phyloP scores from a whole-genome alignment of 1,140 invertebrate genomes.

The Caenorhabditis briggsae region DNA sequence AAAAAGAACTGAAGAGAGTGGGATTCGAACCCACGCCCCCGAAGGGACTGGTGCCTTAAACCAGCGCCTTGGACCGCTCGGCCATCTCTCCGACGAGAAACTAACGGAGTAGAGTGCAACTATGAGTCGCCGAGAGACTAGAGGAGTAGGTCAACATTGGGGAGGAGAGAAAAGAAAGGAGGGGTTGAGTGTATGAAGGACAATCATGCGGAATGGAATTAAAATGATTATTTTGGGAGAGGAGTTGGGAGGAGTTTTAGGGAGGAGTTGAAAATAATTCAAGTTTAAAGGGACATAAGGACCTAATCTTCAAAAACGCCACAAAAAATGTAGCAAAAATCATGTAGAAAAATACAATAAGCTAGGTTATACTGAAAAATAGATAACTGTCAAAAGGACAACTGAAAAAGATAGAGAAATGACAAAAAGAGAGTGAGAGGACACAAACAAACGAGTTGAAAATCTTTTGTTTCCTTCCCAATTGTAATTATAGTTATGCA shows the following conservation, averaged over 20 bases:
- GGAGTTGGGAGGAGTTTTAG: too few relatives aligned
- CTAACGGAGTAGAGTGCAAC: background rate
- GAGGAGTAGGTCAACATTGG: background rate
- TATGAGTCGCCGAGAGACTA: background rate
- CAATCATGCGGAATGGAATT: constrained; percentile 15
- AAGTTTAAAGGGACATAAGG: too few relatives aligned
- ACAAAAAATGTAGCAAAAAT: background rate
- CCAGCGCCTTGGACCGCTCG: constrained; percentile 99
- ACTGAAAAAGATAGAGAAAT: background rate
- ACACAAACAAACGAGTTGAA: constrained; percentile 16
- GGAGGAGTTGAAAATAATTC: too few relatives aligned
- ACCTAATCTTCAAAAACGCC: too few relatives aligned
- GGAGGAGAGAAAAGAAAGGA: background rate
- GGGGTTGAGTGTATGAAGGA: background rate
- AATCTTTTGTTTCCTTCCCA: constrained; percentile 45
- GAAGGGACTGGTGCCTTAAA: constrained; percentile 99
- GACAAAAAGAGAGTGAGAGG: constrained; percentile 8
- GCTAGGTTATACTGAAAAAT: too few relatives aligned
- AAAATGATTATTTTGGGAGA: background rate
- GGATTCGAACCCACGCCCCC: constrained; percentile 81
- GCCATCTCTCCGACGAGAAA: constrained; percentile 85
- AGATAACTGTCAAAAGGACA: background rate
- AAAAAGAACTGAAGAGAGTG: constrained; percentile 71
- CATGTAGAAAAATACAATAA: background rate
- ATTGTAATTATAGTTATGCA: constrained; percentile 52